Base-by-base conservation (phyloP, 2,888 invertebrate species). In the Orchestes rusci region DNA sequence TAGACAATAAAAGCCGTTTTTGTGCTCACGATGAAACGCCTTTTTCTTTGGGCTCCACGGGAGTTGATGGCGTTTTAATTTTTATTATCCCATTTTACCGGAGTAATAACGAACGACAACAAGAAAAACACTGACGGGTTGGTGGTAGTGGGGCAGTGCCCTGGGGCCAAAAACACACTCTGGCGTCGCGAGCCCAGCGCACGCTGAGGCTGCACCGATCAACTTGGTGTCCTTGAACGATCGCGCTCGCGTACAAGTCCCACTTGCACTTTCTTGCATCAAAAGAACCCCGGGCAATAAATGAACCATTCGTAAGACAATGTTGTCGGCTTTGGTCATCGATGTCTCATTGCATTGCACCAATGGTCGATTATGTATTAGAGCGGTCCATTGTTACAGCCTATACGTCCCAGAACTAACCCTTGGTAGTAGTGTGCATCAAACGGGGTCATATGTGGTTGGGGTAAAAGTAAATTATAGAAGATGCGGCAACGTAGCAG, bases 211-310 rank as follows among this genome's bases (percentile, higher is more conserved):
- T 58, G 57, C 58, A 57, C 60, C 56, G 55, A 57, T 62, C 60
- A 59, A 63, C 61, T 62, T 55, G 64, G 55, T 61, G 66, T 56
- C 67, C 67, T 67, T 67, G 67, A 65, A 66, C 63, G 63, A 62
- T 63, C 63, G 62, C 64, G n/a, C n/a, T n/a, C n/a, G 60, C 60
- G 41, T 61, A 62, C 60, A 60, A 58, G 58, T 55, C 57, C 55
- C 59, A 61, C 61, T 60, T 61, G 59, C 61, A 60, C 60, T 61
- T 61, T 61, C 58, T 57, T 59, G 59, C 57, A 56, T 50, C 45
- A 34, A 50, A 47, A 44, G 45, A 12, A 48, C 54, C 48, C 48
- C 41, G 39, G 52, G 53, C 44, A 39, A 33, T 40, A 31, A 31
- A 48, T 47, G 43, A 47, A 45, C 43, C 37, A 51, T 48, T 43